phyloP scores from a whole-genome alignment of 2,113 vertebrate species.

The Glaucomys volans region DNA sequence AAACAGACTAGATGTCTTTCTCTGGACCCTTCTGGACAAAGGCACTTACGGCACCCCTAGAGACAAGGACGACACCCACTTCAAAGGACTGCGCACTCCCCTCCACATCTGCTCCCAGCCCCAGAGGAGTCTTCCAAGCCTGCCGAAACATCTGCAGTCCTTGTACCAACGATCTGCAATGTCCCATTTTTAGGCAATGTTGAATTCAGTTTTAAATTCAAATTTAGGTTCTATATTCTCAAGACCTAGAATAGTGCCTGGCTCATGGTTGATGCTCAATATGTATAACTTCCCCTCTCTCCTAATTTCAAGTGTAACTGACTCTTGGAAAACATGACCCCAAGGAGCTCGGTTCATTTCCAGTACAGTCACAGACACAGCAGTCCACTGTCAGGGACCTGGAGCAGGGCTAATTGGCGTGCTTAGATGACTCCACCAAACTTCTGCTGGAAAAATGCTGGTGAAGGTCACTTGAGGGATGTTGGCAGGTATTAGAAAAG shows the following conservation, averaged over 20 bases:
- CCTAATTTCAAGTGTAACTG: slow-evolving; percentile 1
- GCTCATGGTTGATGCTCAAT: slow-evolving; percentile 13
- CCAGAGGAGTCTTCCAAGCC: background rate
- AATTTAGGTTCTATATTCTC: slow-evolving; percentile 54
- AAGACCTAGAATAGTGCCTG: slow-evolving; percentile 50
- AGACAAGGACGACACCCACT: background rate
- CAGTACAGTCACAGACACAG: background rate
- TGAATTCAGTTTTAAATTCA: slow-evolving; percentile 62
- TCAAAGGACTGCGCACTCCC: background rate
- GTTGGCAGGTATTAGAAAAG: background rate
- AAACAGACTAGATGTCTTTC: background rate
- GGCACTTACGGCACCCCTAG: background rate
- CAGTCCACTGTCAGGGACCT: background rate
- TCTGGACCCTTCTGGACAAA: background rate
- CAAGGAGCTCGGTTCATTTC: background rate
- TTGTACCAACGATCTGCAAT: background rate
- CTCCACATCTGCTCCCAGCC: background rate
- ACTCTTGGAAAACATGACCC: slow-evolving; percentile 26
- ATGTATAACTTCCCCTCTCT: slow-evolving; percentile 13
- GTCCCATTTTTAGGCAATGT: slow-evolving; percentile 28
- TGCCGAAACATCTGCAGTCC: slow-evolving; percentile 4
- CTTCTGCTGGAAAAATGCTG: background rate
- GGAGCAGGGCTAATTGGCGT: too few relatives aligned
- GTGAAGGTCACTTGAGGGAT: background rate
- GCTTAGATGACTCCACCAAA: background rate